Evolutionary conservation across 2,797 vertebrate species (phyloP).

Genomic region (Liasis olivaceus): DNA sequence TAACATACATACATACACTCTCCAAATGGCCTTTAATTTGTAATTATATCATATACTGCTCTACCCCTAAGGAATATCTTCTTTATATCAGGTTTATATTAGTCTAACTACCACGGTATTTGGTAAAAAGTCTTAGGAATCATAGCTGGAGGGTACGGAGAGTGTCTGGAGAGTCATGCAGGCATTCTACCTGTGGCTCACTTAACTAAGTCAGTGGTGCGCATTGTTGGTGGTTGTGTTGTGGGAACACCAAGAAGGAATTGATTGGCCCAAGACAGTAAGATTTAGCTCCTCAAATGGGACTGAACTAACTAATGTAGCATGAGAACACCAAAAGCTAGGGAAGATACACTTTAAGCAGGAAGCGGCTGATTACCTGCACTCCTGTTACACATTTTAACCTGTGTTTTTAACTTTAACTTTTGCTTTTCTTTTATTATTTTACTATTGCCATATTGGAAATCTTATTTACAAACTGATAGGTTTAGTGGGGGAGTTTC

Average conservation of each 20-base stretch:
- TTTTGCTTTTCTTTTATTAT: no score
- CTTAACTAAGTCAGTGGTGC: neutral
- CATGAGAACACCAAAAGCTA: neutral
- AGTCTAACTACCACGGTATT: neutral
- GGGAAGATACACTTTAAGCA: no score
- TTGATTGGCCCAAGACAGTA: neutral
- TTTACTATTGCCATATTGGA: no score
- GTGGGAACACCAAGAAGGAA: neutral
- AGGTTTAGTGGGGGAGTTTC: no score
- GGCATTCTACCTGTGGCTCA: no score
- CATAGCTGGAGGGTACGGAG: neutral
- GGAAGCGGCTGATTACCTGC: no score
- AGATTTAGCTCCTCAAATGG: neutral
- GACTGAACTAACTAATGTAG: neutral
- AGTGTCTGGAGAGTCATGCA: neutral
- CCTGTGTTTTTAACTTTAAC: no score
- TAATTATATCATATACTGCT: slow-evolving; percentile 51
- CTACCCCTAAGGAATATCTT: neutral
- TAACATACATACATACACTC: neutral
- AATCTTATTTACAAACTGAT: no score
- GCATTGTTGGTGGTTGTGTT: neutral
- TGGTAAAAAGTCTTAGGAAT: neutral
- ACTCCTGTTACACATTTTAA: no score
- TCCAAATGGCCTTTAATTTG: neutral
- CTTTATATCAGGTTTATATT: neutral